Conservation (phyloP, 1,140 invertebrate genomes). For the Plectrocnemia conspersa region DNA sequence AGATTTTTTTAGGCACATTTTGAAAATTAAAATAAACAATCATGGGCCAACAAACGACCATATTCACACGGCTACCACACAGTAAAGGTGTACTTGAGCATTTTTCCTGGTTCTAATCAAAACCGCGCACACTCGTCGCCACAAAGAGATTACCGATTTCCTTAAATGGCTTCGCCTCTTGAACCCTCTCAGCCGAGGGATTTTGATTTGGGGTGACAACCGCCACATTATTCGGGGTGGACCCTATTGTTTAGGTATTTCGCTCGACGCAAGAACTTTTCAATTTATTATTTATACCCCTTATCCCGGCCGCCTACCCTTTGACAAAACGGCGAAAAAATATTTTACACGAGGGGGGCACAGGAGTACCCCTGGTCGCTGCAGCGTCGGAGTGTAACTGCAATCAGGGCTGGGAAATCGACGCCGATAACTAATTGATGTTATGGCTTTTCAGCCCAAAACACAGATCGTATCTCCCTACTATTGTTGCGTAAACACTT, state of each 20-base stretch:
- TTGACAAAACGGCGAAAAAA: conserved; percentile 30
- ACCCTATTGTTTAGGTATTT: conserved; percentile 32
- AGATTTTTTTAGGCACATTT: too few relatives aligned
- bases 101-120: conserved; percentile 2
- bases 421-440: conserved; percentile 31
- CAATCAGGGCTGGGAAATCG: conserved; percentile 26
- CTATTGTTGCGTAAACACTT: too few relatives aligned
- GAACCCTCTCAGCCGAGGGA: background rate
- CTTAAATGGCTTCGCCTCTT: conserved; percentile 12
- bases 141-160: conserved; percentile 16
- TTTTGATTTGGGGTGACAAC: conserved; percentile 34
- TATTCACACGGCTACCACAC: too few relatives aligned
- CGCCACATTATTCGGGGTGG: conserved; percentile 29
- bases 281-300: conserved; percentile 36
- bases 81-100: background rate
- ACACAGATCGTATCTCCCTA: conserved; percentile 2
- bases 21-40: too few relatives aligned
- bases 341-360: conserved; percentile 18
- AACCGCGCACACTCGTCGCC: conserved; percentile 5
- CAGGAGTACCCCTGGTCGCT: conserved; percentile 7
- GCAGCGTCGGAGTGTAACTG: conserved; percentile 9
- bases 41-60: too few relatives aligned
- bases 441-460: conserved; percentile 22
- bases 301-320: conserved; percentile 30
- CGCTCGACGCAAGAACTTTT: conserved; percentile 28